phyloP scores from a whole-genome alignment of 2,797 vertebrate species.

The Ctenochaetus hawaiiensis region DNA sequence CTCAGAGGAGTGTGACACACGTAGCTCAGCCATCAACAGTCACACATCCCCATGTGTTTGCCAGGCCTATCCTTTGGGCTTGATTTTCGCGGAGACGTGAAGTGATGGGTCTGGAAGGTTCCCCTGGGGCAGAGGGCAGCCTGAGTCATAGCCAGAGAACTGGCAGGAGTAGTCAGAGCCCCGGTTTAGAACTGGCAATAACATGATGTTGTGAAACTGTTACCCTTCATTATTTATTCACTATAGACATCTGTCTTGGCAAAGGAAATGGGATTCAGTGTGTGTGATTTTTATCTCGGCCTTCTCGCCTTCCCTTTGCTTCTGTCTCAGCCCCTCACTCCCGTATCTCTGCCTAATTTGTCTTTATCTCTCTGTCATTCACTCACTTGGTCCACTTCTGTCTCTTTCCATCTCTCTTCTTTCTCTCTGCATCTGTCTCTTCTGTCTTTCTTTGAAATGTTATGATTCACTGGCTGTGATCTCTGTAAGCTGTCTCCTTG shows the following conservation, averaged over 20 bases:
- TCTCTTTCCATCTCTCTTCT: slow-evolving; percentile 53
- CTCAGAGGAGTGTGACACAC: slow-evolving; percentile 73
- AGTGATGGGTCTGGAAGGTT: slow-evolving; percentile 78
- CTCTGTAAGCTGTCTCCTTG: slow-evolving; percentile 74
- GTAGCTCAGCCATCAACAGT: slow-evolving; percentile 73
- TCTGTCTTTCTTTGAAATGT: slow-evolving; percentile 69
- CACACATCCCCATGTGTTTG: slow-evolving; percentile 76
- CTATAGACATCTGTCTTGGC: slow-evolving; percentile 70
- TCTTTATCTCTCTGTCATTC: slow-evolving; percentile 60
- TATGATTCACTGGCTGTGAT: slow-evolving; percentile 80
- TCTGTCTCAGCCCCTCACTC: slow-evolving; percentile 19
- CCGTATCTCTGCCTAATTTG: slow-evolving; percentile 49
- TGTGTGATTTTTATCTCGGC: slow-evolving; percentile 57
- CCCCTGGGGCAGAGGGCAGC: slow-evolving; percentile 74
- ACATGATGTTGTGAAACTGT: slow-evolving; percentile 77
- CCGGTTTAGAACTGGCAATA: slow-evolving; percentile 66
- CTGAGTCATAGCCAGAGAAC: slow-evolving; percentile 68
- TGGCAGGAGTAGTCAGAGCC: slow-evolving; percentile 58
- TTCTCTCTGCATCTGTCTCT: slow-evolving; percentile 47
- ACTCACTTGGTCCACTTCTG: slow-evolving; percentile 39
- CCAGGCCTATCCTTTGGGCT: slow-evolving; percentile 68
- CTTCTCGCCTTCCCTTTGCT: slow-evolving; percentile 35
- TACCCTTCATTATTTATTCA: slow-evolving; percentile 75
- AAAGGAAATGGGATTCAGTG: slow-evolving; percentile 45
- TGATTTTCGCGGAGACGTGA: slow-evolving; percentile 73